These are phyloP conservation scores for Rhegmatorhina hoffmannsi DNA, from an alignment of 2,113 vertebrate genomes.

Conservation along the genomic window DNA sequence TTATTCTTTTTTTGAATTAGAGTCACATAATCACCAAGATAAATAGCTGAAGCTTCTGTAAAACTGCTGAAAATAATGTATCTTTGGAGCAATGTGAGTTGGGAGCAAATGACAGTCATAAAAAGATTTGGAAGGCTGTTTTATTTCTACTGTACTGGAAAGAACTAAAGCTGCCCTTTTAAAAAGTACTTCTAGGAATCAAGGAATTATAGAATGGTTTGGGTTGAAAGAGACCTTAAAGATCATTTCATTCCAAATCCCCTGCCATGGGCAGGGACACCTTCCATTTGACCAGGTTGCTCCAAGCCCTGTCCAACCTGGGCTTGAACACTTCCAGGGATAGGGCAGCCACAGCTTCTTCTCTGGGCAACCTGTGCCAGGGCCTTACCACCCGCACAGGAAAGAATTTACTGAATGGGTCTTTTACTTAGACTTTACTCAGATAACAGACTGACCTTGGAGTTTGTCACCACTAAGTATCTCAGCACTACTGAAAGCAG, in stretches of 20 bases:
- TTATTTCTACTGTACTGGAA: neutral
- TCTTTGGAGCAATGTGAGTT: neutral
- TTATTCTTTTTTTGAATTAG: neutral
- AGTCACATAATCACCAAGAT: neutral
- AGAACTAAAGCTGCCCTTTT: neutral
- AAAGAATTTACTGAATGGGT: neutral
- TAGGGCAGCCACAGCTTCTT: neutral
- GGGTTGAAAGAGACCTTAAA: neutral
- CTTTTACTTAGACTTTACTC: neutral
- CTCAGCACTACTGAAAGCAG: neutral
- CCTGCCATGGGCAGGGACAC: neutral
- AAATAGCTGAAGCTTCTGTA: neutral
- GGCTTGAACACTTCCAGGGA: neutral
- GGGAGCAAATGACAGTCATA: neutral
- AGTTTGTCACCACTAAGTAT: neutral
- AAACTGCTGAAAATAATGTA: neutral
- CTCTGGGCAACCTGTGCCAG: neutral
- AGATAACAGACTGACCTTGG: neutral
- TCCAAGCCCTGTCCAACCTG: fast-evolving
- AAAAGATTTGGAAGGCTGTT: neutral
- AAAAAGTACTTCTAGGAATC: neutral
- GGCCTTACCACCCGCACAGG: fast-evolving
- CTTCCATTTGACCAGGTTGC: fast-evolving
- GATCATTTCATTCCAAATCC: fast-evolving
- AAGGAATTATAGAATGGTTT: neutral